Evolutionary conservation across 2,113 vertebrate species (phyloP), one percentile per base, ranked within the genome.

Genomic region (Pteruthius melanotis): DNA sequence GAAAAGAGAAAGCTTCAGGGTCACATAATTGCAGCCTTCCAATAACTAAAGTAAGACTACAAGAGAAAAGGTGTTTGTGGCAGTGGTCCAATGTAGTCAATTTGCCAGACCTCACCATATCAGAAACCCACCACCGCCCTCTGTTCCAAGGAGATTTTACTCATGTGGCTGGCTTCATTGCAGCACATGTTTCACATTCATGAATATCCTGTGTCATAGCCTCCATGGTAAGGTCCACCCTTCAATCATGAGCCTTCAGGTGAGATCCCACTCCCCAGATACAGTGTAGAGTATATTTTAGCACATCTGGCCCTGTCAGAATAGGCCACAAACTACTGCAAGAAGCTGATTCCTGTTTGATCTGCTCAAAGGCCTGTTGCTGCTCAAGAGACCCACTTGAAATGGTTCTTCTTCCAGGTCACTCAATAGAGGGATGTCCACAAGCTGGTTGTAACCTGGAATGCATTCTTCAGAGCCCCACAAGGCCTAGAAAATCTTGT

Each of bases 371-470:
- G 40, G 9, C 28, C 14, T 72, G 5, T 19, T 47, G 39, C 9
- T 72, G 33, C 27, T 53, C 47, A 44, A 44, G 33, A 16, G 10
- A 27, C n/a, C 7, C n/a, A 39, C 15, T 39, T 74, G n/a, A 83
- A 45, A 15, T 18, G 28, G 13, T 54, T 47, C 33, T 37, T 83
- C 22, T 39, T 54, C 40, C 7, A 7, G 11, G 28, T 39, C 23
- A 28, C 28, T n/a, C 1, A 1, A 16, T 7, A 49, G 19, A 64
- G 9, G 7, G 9, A 1, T 12, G 4, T 2, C 12, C 19, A 40
- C 14, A 23, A 40, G 23, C n/a, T 74, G 6, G 12, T 40, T 74
- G 13, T 65, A 47, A 16, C 10, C 30, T 10, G 18, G 12, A 84
- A 47, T 28, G 12, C 15, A n/a, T 28, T 84, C 23, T 56, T 15